Percentiles rank a stretch among this genome's conserved stretches.
Evolutionary conservation across 2,888 invertebrate genomes (phyloP).

Genomic region (Cremastinae sp.): DNA sequence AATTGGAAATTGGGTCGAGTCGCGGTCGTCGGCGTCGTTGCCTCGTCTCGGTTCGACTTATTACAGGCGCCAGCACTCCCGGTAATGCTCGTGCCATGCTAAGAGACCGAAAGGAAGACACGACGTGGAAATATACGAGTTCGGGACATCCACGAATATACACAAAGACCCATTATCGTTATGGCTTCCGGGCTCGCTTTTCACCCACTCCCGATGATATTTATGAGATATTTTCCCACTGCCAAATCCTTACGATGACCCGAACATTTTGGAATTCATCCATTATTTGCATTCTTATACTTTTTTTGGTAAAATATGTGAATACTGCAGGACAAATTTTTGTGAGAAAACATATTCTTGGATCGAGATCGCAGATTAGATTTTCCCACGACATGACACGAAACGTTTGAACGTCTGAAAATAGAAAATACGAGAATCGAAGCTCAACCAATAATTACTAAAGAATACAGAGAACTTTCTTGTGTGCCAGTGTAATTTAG

Average conservation of each 20-base stretch:
- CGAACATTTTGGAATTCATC: constrained; percentile 18
- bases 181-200: constrained; percentile 7
- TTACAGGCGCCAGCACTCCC: constrained; percentile 50
- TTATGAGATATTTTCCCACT: constrained; percentile 10
- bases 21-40: constrained; percentile 17
- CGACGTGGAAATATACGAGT: constrained; percentile 9
- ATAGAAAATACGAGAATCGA: no score
- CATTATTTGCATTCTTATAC: constrained; percentile 3
- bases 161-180: constrained; percentile 44
- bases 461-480: no score
- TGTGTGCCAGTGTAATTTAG: no score
- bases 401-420: no score
- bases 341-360: neutral
- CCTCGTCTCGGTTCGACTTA: constrained; percentile 38
- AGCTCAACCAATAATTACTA: no score
- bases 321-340: neutral
- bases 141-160: constrained; percentile 12
- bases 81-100: constrained; percentile 36
- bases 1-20: constrained; percentile 47
- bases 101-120: constrained; percentile 9
- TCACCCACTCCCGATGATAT: constrained; percentile 12
- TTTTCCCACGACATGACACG: no score
- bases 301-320: neutral
- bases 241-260: constrained; percentile 22
- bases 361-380: no score